Conservation (phyloP, 2,888 invertebrate genomes). For the Pristionchus exspectatus region DNA sequence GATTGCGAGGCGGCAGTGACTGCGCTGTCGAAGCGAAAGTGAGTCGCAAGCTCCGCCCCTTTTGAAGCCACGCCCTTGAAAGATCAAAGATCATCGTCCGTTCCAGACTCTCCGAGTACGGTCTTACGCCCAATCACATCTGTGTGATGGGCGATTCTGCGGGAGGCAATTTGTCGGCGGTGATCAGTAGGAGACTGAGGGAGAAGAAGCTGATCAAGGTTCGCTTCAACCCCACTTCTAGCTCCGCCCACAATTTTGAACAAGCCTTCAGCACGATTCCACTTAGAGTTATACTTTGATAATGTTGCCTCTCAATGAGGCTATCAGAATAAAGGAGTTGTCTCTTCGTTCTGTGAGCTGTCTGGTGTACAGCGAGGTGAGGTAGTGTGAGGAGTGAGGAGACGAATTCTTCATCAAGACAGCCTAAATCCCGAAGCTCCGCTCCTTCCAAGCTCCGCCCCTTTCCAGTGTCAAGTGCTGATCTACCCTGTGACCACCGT, state of each 20-base stretch:
- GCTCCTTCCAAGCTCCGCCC: neutral
- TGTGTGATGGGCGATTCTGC: constrained; percentile 77
- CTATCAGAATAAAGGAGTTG: too few relatives aligned
- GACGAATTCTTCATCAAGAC: too few relatives aligned
- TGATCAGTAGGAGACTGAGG: constrained; percentile 52
- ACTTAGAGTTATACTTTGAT: too few relatives aligned
- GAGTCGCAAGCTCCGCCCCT: neutral
- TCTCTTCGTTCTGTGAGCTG: too few relatives aligned
- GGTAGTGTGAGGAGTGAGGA: too few relatives aligned
- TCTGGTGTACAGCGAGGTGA: too few relatives aligned
- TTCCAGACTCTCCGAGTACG: constrained; percentile 63
- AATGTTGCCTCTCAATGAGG: too few relatives aligned
- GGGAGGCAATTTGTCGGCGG: constrained; percentile 76
- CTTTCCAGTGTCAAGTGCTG: constrained; percentile 78
- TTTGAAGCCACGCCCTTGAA: neutral
- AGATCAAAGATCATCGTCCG: constrained; percentile 9
- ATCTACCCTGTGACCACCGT: constrained; percentile 80
- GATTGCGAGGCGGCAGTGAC: constrained; percentile 78
- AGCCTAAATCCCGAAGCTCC: too few relatives aligned
- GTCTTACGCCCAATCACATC: constrained; percentile 72
- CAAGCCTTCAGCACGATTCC: too few relatives aligned
- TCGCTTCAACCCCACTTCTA: neutral
- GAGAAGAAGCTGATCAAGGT: constrained; percentile 54
- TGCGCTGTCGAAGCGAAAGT: constrained; percentile 54
- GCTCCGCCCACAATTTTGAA: neutral